Evolutionary conservation across 2,888 invertebrate genomes (phyloP), one percentile per base, ranked within the genome.

Genomic region (Volucella zonaria): DNA sequence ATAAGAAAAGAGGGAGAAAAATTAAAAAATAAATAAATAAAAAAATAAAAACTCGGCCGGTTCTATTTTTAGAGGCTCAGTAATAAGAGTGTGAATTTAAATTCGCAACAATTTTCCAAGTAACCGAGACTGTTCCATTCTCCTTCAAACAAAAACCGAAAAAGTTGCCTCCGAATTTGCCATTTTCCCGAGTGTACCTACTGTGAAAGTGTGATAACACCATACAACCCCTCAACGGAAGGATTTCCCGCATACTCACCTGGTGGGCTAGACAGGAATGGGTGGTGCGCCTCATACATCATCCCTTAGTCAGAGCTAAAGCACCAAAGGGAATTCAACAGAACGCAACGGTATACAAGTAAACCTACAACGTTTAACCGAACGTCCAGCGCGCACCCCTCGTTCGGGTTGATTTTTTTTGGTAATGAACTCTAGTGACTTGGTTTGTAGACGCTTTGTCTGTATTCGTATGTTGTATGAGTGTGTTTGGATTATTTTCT

Each of bases 1-100:
- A 47, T 42, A 15, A 15, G 45, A 11, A 45, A 6, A 3, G 1
- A 14, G 40, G 38, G 1, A 42, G 0, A 59, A 4, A 40, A 59
- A 10, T 15, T 10, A 62, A 70, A 49, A 40, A 38, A 31, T 43
- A 61, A 52, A 66, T 4, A 14, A 54, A 75, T 18, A 42, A 12
- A 54, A 75, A 40, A 42, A 47, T 40, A 14, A 47, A 23, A 51
- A 67, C 9, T 80, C 51, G 59, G 74, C 68, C 79, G 80, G 71
- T 83, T 83, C 83, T 83, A 83, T 83, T 83, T 83, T 67, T 80
- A 83, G 83, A 71, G 67, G 61, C 83, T 76, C 75, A 38, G 75
- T 83, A 80, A 83, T 80, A 75, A 83, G 71, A 67, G 83, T 43
- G 66, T 31, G 4, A 31, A 31, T 31, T 31, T 31, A 31, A 75